Evolutionary conservation across 2,113 vertebrate species (phyloP).

Genomic region (Cisticola juncidis): DNA sequence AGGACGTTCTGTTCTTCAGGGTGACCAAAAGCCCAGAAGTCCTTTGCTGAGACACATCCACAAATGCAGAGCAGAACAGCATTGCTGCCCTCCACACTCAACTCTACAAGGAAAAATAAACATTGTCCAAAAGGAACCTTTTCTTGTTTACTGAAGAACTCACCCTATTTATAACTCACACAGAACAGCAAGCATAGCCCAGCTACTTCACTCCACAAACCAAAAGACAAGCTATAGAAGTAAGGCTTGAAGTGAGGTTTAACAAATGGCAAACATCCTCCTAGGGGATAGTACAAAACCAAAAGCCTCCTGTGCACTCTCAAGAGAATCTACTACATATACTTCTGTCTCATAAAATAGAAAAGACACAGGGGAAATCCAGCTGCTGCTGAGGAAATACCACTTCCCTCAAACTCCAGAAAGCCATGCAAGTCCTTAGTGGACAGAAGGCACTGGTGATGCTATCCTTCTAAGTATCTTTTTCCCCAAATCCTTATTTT

Average conservation of each 20-base stretch:
- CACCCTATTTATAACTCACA: neutral
- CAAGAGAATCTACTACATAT: neutral
- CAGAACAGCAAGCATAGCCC: fast-evolving
- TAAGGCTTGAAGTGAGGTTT: neutral
- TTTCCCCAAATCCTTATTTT: neutral
- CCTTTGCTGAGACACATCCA: neutral
- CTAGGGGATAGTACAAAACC: neutral
- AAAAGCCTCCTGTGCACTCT: neutral
- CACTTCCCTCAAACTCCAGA: neutral
- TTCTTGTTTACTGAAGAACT: neutral
- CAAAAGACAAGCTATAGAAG: neutral
- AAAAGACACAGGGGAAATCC: neutral
- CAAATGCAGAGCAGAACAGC: neutral
- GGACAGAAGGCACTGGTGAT: neutral
- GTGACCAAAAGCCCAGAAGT: neutral
- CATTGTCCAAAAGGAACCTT: neutral
- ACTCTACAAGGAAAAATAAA: neutral
- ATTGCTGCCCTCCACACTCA: fast-evolving
- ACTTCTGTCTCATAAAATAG: neutral
- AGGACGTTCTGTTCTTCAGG: neutral
- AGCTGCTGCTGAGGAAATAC: neutral
- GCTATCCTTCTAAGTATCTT: neutral
- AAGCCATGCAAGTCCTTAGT: neutral
- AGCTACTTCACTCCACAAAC: neutral
- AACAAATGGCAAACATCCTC: neutral